Evolutionary conservation across 2,888 invertebrate genomes (phyloP).

Genomic region (Tipula unca): DNA sequence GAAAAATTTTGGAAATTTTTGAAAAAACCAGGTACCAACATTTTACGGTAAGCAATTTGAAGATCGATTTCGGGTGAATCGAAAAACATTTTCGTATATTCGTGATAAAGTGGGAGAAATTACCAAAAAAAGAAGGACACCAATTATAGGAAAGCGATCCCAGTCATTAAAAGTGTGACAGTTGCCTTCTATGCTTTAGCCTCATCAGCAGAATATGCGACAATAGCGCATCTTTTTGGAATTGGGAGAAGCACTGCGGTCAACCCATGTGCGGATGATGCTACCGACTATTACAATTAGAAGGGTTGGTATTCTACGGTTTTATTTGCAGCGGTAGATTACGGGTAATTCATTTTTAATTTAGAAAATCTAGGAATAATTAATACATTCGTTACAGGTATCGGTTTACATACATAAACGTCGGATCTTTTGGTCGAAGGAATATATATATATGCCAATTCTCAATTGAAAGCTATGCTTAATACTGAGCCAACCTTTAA

Average conservation of each 20-base stretch:
- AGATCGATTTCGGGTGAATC: not conserved
- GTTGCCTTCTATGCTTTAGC: conserved; percentile 22
- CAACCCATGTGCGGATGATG: not conserved
- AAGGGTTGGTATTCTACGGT: no score
- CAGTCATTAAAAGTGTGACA: conserved; percentile 20
- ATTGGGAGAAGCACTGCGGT: conserved; percentile 23
- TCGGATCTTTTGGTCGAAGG: conserved; percentile 20
- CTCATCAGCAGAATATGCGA: conserved; percentile 21
- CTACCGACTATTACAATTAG: conserved; percentile 23
- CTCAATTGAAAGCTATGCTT: not conserved
- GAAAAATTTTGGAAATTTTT: not conserved
- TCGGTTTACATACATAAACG: conserved; percentile 22
- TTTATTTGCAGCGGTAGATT: no score
- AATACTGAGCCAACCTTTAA: not conserved
- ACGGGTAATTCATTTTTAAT: conserved; percentile 24
- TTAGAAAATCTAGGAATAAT: no score
- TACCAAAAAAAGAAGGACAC: not conserved
- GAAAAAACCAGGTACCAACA: not conserved
- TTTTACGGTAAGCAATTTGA: not conserved
- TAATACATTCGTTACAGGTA: conserved; percentile 21
- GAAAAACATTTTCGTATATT: not conserved
- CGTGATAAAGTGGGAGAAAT: not conserved
- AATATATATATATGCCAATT: conserved; percentile 19
- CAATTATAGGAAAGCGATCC: conserved; percentile 8
- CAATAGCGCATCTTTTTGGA: conserved; percentile 21